Conservation (phyloP, 2,888 invertebrate genomes). For the Mythimna impura region DNA sequence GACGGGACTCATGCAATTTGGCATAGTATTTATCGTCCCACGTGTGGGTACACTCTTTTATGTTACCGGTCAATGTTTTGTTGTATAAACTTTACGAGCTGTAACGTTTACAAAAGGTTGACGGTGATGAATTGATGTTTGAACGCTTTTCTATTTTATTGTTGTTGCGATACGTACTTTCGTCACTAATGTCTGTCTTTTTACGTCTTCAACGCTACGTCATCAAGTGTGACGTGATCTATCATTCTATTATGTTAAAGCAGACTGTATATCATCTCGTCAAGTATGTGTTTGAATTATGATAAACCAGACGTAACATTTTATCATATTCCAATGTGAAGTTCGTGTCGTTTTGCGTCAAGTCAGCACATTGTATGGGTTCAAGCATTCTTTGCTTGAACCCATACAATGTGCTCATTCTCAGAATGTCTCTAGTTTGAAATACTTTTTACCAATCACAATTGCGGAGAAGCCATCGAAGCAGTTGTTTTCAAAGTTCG, state of each 20-base stretch:
- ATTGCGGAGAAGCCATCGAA: constrained; percentile 23
- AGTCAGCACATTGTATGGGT: no score
- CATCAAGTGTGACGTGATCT: constrained; percentile 46
- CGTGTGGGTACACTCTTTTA: constrained; percentile 63
- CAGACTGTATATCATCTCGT: constrained; percentile 14
- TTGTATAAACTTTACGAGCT: constrained; percentile 66
- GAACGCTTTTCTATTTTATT: constrained; percentile 59
- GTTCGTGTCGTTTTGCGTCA: constrained; percentile 6
- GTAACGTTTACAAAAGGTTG: constrained; percentile 65
- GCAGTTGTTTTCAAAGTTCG: constrained; percentile 36
- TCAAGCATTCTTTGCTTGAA: no score
- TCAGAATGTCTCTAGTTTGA: constrained; percentile 17
- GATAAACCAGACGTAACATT: constrained; percentile 7
- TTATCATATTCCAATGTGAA: background rate
- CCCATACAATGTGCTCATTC: constrained; percentile 3
- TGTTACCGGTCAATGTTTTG: constrained; percentile 68
- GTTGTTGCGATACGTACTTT: constrained; percentile 49
- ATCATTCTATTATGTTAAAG: constrained; percentile 31
- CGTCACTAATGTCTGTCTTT: constrained; percentile 45
- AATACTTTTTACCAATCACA: constrained; percentile 33
- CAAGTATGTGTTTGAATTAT: constrained; percentile 28
- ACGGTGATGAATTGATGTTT: constrained; percentile 57
- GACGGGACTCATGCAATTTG: constrained; percentile 74
- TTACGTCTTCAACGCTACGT: constrained; percentile 45
- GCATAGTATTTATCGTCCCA: constrained; percentile 69